Percentiles rank a stretch among this genome's conserved stretches.
Conservation (phyloP, 92 coral and sea anemone genomes). For the Epizoanthus scotinus region DNA sequence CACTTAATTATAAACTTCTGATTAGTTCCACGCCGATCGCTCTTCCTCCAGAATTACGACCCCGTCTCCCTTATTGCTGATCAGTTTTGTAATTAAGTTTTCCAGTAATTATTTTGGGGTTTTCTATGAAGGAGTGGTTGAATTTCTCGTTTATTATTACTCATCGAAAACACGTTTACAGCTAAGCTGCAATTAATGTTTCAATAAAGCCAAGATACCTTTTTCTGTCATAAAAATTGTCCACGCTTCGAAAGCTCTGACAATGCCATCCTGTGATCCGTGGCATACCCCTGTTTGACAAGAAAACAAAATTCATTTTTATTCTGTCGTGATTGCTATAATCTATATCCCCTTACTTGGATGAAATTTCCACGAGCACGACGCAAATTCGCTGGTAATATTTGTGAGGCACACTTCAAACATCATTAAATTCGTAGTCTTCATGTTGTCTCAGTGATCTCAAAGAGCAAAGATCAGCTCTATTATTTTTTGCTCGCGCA, state of each 20-base stretch:
- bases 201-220: constrained; percentile 22
- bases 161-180: constrained; percentile 44
- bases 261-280: constrained; percentile 30
- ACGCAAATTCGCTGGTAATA: constrained; percentile 7
- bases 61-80: background rate
- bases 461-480: constrained; percentile 39
- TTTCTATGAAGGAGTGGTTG: background rate
- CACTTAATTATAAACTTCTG: constrained; percentile 46
- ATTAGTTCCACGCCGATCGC: constrained; percentile 26
- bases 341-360: constrained; percentile 37
- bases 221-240: constrained; percentile 26
- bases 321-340: constrained; percentile 19
- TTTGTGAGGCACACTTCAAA: constrained; percentile 29
- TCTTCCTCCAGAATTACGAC: background rate
- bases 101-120: background rate
- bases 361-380: constrained; percentile 11
- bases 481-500: constrained; percentile 26
- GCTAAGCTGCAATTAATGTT: constrained; percentile 24
- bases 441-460: constrained; percentile 15
- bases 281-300: constrained; percentile 23
- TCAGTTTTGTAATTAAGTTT: constrained; percentile 6
- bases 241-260: constrained; percentile 35
- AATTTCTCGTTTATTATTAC: constrained; percentile 26
- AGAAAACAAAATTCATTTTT: constrained; percentile 15
- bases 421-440: constrained; percentile 19